Percentiles rank a stretch among this genome's conserved stretches.
These are phyloP conservation scores for Thamnaconus septentrionalis DNA, from an alignment of 2,113 vertebrate genomes.

Conservation along the genomic window DNA sequence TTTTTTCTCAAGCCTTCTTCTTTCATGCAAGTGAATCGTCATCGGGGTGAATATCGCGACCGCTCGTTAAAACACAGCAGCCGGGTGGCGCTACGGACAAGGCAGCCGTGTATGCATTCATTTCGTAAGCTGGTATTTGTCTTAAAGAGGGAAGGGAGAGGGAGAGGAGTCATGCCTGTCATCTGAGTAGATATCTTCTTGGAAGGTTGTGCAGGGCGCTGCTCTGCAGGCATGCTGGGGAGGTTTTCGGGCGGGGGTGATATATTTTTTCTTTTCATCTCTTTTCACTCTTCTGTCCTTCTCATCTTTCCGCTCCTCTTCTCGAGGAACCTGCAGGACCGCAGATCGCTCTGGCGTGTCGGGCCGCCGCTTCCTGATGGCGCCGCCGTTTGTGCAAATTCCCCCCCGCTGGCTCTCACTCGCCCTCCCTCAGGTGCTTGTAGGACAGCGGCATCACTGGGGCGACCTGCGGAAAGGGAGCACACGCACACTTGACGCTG, in stretches of 20 bases:
- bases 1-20: slow-evolving; percentile 23
- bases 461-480: slow-evolving; percentile 53
- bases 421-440: slow-evolving; percentile 68
- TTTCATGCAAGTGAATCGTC: slow-evolving; percentile 67
- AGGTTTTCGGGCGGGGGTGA: not conserved
- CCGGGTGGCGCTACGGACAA: slow-evolving; percentile 46
- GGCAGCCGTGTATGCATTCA: slow-evolving; percentile 59
- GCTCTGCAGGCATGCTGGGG: slow-evolving; percentile 58
- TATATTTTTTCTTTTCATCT: slow-evolving; percentile 4
- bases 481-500: not conserved
- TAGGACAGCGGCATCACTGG: slow-evolving; percentile 74
- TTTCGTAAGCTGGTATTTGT: slow-evolving; percentile 39
- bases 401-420: slow-evolving; percentile 47
- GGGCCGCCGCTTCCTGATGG: not conserved
- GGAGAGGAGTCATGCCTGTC: slow-evolving; percentile 54
- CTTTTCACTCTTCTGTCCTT: slow-evolving; percentile 15
- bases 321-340: slow-evolving; percentile 26
- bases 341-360: slow-evolving; percentile 18
- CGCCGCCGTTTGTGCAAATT: slow-evolving; percentile 17
- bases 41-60: slow-evolving; percentile 44
- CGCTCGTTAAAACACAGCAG: slow-evolving; percentile 58
- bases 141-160: slow-evolving; percentile 10
- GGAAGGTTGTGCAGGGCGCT: slow-evolving; percentile 50
- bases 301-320: slow-evolving; percentile 11
- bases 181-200: slow-evolving; percentile 31